Evolutionary conservation across 2,797 vertebrate species (phyloP).

Genomic region (Ispidina picta): DNA sequence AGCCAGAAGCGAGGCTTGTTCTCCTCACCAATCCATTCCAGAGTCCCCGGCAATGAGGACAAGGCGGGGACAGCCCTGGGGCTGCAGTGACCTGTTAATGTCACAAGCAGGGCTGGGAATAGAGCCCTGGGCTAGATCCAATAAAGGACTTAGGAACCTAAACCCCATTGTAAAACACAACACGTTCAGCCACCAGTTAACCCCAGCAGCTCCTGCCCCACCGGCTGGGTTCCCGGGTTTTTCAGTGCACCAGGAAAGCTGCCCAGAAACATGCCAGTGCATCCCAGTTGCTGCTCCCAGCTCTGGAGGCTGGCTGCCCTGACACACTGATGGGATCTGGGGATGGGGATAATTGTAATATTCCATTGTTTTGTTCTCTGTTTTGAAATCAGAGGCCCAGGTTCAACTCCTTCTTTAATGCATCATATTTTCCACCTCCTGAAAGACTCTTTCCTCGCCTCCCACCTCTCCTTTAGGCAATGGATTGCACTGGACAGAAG

Average conservation of each 20-base stretch:
- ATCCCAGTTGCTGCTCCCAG: not conserved
- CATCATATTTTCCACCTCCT: not conserved
- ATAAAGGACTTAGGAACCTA: slow-evolving; percentile 54
- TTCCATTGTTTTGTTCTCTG: not conserved
- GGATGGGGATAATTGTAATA: not conserved
- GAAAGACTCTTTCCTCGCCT: not conserved
- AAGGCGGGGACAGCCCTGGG: not conserved
- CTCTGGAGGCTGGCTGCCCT: not conserved
- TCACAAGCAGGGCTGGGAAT: slow-evolving; percentile 20
- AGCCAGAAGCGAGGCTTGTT: not conserved
- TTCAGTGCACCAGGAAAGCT: not conserved
- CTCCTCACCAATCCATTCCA: not conserved
- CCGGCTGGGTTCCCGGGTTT: not conserved
- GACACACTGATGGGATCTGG: fast-evolving
- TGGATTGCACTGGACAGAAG: not conserved
- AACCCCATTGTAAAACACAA: not conserved
- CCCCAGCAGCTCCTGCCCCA: not conserved
- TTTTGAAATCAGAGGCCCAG: not conserved
- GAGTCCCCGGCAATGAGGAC: not conserved
- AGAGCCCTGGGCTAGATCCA: slow-evolving; percentile 11
- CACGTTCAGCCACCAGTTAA: not conserved
- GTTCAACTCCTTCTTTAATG: not conserved
- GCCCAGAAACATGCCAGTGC: not conserved
- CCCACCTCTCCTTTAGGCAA: not conserved
- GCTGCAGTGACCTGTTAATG: not conserved